Evolutionary conservation across 2,888 invertebrate genomes (phyloP).

Genomic region (Adineta ricciae): DNA sequence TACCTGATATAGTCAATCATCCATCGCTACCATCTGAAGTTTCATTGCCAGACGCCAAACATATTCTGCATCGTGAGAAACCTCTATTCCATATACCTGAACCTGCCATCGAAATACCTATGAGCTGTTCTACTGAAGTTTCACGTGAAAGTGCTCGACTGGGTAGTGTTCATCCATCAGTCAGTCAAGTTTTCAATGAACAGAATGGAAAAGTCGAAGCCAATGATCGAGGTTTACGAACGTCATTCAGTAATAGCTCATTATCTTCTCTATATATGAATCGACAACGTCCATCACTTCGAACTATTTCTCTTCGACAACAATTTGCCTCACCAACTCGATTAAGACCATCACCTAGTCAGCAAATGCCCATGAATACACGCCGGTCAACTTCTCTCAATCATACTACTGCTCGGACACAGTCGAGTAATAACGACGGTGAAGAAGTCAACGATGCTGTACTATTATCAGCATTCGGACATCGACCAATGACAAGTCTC

Average conservation of each 20-base stretch:
- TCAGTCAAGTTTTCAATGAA: neutral
- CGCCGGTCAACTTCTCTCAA: neutral
- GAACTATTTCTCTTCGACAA: neutral
- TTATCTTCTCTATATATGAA: neutral
- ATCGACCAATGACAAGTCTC: neutral
- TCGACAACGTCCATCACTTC: neutral
- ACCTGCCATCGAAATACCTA: neutral
- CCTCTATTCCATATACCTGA: neutral
- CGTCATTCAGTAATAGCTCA: neutral
- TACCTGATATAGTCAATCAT: neutral
- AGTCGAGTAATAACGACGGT: neutral
- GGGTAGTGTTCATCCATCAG: neutral
- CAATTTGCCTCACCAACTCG: neutral
- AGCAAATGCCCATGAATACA: neutral
- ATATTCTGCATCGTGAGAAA: neutral
- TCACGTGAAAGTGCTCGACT: neutral
- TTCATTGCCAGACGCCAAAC: neutral
- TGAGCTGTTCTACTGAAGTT: neutral
- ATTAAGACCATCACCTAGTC: neutral
- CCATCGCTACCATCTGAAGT: neutral
- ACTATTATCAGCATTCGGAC: neutral
- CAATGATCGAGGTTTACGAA: neutral
- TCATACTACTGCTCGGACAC: neutral
- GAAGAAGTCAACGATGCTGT: neutral
- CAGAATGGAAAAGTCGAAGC: neutral